Evolutionary conservation across 2,113 vertebrate species (phyloP).

Genomic region (Neodon shergylaensis): DNA sequence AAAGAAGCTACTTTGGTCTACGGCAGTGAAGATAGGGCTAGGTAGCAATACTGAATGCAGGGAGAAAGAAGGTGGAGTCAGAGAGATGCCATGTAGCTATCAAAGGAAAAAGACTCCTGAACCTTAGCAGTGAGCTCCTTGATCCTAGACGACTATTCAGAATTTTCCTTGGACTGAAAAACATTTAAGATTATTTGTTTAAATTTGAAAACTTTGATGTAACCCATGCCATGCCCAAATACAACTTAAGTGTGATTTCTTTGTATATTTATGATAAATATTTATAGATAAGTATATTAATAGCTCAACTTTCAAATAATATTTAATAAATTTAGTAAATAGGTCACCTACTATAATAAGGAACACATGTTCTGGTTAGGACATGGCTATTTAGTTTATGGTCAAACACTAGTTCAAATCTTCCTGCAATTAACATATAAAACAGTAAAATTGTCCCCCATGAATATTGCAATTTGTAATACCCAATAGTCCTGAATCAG

Average conservation of each 20-base stretch:
- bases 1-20: too few species aligned
- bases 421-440: background rate
- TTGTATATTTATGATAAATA: background rate
- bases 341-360: background rate
- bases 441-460: background rate
- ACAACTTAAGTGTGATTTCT: background rate
- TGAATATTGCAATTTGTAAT: background rate
- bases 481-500: background rate
- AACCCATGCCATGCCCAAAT: background rate
- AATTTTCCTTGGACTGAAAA: background rate
- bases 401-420: background rate
- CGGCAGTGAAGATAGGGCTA: too few species aligned
- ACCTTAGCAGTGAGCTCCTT: too few species aligned
- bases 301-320: background rate
- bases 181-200: background rate
- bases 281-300: background rate
- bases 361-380: background rate
- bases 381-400: background rate
- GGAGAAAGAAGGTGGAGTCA: too few species aligned
- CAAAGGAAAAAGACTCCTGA: too few species aligned
- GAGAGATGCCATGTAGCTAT: too few species aligned
- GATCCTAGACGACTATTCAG: background rate
- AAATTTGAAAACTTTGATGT: background rate
- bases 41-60: too few species aligned
- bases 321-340: background rate